Evolutionary conservation across 2,113 vertebrate species (phyloP).

Genomic region (Protobothrops flavoviridis): DNA sequence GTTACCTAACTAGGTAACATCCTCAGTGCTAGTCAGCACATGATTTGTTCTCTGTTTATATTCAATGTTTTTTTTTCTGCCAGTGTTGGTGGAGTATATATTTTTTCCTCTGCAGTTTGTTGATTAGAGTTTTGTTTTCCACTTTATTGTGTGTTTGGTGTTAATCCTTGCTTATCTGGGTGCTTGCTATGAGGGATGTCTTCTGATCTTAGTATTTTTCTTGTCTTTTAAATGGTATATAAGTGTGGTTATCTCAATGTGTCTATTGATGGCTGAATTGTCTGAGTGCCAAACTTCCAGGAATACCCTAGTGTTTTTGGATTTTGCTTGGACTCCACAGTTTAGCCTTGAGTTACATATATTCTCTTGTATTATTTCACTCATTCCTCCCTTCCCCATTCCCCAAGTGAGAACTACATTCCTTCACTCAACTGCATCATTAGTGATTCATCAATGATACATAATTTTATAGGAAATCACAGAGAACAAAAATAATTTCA

Average conservation of each 20-base stretch:
- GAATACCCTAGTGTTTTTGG: not conserved
- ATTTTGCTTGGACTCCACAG: not conserved
- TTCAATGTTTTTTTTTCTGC: not conserved
- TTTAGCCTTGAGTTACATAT: not conserved
- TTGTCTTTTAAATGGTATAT: not conserved
- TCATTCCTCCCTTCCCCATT: not conserved
- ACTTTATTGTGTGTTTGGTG: not conserved
- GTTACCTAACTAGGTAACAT: not conserved
- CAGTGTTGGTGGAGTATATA: not conserved
- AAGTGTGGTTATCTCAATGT: not conserved
- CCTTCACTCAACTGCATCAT: not conserved
- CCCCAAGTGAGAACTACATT: not conserved
- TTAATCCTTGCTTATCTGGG: not conserved
- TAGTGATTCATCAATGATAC: not conserved
- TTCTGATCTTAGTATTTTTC: not conserved
- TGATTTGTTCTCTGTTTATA: not conserved
- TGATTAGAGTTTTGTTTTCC: not conserved
- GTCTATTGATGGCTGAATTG: not conserved
- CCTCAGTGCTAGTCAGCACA: not conserved
- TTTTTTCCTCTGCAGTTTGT: not conserved
- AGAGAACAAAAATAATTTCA: not conserved
- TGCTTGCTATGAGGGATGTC: not conserved
- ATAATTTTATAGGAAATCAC: not conserved
- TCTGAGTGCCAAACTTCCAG: not conserved
- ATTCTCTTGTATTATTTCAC: not conserved